Base-by-base conservation (phyloP, 2,113 vertebrate genomes). In the Crotalus helleri region DNA sequence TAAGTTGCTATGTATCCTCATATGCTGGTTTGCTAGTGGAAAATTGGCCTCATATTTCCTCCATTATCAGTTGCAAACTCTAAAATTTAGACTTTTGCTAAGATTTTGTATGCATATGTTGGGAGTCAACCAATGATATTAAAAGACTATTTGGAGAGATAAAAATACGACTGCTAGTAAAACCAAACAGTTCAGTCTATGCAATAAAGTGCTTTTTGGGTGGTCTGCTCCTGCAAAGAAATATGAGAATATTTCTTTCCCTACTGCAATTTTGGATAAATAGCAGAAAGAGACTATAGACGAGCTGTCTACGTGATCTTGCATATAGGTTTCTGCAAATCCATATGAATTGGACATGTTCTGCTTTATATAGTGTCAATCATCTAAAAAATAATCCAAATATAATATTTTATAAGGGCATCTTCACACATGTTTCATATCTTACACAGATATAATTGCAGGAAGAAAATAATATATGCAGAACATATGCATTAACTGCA, bases 201-300 rank as follows among this genome's bases (percentile, higher is more conserved):
- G 23, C 92, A 92, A 13, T 89, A 89, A 92, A 92, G 61, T 88
- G 74, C 51, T 89, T 92, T 89, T 89, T 74, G 87, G 87, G 92
- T 89, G 87, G 92, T 89, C 91, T 81, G 9, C 12, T 54, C 49
- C 49, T 39, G 39, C 26, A 53, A 74, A 51, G 44, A 87, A 92
- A 92, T 92, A 64, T 64, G 46, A 57, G 53, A 49, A 13, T 89
- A 46, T 89, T 55, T 69, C 29, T 88, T n/a, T 69, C 44, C 46
- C 69, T 87, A 64, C 15, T 87, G 10, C 19, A 92, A 13, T 88
- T 61, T 69, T 11, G 13, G 23, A 44, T 92, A 5, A 33, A 33
- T 13, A 74, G 19, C 21, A 33, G 49, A 51, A 10, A 11, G 29
- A 87, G 29, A 69, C 3, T 53, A 10, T 58, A 12, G 86, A 55